Conservation (phyloP, 2,797 vertebrate species). For the Decapterus maruadsi region DNA sequence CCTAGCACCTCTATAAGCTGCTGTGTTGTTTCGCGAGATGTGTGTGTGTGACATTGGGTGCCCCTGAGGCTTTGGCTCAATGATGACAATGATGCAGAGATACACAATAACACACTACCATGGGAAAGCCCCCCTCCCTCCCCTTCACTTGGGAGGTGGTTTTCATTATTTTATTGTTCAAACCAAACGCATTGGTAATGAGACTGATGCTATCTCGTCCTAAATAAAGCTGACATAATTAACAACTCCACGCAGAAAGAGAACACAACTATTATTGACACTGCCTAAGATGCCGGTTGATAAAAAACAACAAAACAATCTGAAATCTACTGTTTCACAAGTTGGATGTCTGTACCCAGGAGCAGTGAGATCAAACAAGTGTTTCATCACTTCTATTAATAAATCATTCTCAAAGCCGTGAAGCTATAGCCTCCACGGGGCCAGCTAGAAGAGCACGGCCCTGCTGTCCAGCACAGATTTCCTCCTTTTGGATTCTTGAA, state of each 20-base stretch:
- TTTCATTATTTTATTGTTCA: conserved; percentile 39
- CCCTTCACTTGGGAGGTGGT: conserved; percentile 24
- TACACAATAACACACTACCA: not conserved
- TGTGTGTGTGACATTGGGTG: conserved; percentile 55
- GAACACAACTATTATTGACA: conserved; percentile 9
- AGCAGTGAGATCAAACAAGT: conserved; percentile 22
- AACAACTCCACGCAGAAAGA: conserved; percentile 9
- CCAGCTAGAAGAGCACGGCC: not conserved
- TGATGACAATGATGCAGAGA: conserved; percentile 30
- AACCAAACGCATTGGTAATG: conserved; percentile 27
- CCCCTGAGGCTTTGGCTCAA: conserved; percentile 39
- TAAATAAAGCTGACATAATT: conserved; percentile 22
- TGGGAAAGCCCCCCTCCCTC: not conserved
- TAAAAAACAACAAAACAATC: conserved; percentile 19
- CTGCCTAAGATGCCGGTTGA: conserved; percentile 6
- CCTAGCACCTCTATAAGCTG: conserved; percentile 59
- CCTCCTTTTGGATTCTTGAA: conserved; percentile 49
- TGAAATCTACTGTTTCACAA: conserved; percentile 30
- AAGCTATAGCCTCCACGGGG: not conserved
- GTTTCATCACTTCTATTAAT: conserved; percentile 20
- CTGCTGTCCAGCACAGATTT: conserved; percentile 36
- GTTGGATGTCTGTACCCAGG: conserved; percentile 2
- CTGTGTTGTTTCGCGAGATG: conserved; percentile 53
- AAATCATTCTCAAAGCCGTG: conserved; percentile 21
- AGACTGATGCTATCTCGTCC: conserved; percentile 18